Evolutionary conservation across 1,140 invertebrate genomes (phyloP).

Genomic region (Platyscapa corneri): DNA sequence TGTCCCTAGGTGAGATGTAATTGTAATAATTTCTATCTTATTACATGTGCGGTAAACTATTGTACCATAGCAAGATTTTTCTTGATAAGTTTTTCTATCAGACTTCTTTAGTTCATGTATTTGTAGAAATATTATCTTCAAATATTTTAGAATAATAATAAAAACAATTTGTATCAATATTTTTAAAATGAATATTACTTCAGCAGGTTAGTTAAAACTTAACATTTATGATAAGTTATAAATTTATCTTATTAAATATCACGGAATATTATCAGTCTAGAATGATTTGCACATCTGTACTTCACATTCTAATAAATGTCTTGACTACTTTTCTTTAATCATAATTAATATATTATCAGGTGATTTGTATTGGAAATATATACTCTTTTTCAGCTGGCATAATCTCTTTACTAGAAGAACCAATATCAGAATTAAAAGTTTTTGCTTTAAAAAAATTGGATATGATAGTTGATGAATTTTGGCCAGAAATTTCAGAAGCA

Average conservation of each 20-base stretch:
- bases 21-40: too few species aligned
- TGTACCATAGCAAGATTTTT: too few species aligned
- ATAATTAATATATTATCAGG: not conserved
- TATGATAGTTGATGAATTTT: slow-evolving; percentile 97
- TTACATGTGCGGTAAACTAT: too few species aligned
- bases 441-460: slow-evolving; percentile 94
- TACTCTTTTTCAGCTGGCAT: slow-evolving; percentile 85
- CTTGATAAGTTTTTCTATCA: too few species aligned
- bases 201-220: slow-evolving; percentile 66
- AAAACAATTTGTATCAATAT: not conserved
- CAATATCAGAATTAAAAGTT: slow-evolving; percentile 92
- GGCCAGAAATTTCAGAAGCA: slow-evolving; percentile 98
- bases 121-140: not conserved
- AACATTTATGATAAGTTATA: not conserved
- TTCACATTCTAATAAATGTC: not conserved
- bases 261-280: not conserved
- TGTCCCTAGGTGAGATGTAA: too few species aligned
- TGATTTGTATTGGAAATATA: not conserved
- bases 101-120: too few species aligned
- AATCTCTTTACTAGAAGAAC: slow-evolving; percentile 95
- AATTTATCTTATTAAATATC: not conserved
- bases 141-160: not conserved
- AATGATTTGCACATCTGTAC: not conserved
- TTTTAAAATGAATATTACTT: slow-evolving; percentile 74
- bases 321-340: not conserved